Evolutionary conservation across 2,888 invertebrate species (phyloP).

Genomic region (Scaptomyza cyrtandrae): DNA sequence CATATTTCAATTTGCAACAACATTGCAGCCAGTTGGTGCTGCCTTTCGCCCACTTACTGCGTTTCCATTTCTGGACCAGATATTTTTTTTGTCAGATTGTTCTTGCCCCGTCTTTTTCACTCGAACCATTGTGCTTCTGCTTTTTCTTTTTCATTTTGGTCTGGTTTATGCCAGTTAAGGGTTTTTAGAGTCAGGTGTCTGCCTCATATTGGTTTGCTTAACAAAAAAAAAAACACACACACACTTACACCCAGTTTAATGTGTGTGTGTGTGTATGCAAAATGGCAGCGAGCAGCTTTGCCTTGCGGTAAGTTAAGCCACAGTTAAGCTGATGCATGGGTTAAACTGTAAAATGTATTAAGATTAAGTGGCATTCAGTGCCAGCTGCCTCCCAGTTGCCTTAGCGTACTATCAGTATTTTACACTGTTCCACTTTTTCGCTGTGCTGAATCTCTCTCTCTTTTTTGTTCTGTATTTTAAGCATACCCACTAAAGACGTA

Average conservation of each 20-base stretch:
- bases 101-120: background rate
- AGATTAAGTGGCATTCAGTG: constrained; percentile 71
- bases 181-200: constrained; percentile 69
- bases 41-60: constrained; percentile 23
- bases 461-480: background rate
- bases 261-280: constrained; percentile 44
- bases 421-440: constrained; percentile 1
- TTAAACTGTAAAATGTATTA: constrained; percentile 77
- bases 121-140: constrained; percentile 8
- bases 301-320: constrained; percentile 63
- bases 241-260: constrained; percentile 9
- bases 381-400: constrained; percentile 39
- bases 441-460: background rate
- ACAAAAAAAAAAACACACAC: constrained; percentile 62
- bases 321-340: constrained; percentile 77
- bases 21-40: constrained; percentile 55
- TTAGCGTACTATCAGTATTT: constrained; percentile 29
- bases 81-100: constrained; percentile 21
- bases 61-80: constrained; percentile 55
- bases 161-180: constrained; percentile 47
- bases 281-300: constrained; percentile 44
- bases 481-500: constrained; percentile 11
- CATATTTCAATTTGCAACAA: constrained; percentile 79
- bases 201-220: constrained; percentile 74
- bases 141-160: constrained; percentile 18